phyloP scores from a whole-genome alignment of 2,113 vertebrate genomes.

The Callipepla squamata region DNA sequence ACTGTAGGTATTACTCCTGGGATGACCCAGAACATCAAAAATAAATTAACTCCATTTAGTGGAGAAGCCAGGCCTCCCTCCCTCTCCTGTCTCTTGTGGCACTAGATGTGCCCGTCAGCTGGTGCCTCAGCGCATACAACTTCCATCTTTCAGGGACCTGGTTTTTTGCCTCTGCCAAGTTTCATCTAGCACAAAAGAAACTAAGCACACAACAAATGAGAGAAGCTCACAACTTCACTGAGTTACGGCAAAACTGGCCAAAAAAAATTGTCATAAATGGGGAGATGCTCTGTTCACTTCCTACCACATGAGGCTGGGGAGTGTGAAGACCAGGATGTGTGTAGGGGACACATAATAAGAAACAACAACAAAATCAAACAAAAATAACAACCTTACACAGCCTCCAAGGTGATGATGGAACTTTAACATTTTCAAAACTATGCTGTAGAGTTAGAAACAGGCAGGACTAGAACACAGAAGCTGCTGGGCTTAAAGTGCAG shows the following conservation, averaged over 20 bases:
- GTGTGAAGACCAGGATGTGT: neutral
- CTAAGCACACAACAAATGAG: neutral
- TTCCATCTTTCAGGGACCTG: neutral
- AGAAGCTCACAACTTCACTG: neutral
- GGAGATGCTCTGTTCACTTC: neutral
- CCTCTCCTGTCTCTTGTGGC: neutral
- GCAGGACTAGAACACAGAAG: neutral
- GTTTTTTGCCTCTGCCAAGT: neutral
- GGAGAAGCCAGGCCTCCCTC: neutral
- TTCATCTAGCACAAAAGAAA: neutral
- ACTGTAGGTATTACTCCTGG: conserved; percentile 54
- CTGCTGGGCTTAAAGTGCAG: neutral
- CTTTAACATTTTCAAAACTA: neutral
- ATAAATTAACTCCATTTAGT: conserved; percentile 55
- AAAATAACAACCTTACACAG: neutral
- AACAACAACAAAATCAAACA: too few species aligned
- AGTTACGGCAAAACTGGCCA: neutral
- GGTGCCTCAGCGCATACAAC: neutral
- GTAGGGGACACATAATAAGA: fast-evolving
- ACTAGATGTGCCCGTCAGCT: neutral
- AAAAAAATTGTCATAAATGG: fast-evolving
- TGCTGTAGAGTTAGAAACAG: neutral
- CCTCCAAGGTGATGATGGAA: neutral
- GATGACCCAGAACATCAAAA: conserved; percentile 62
- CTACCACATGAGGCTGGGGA: neutral